phyloP scores from a whole-genome alignment of 2,797 vertebrate species.

The Champsocephalus esox region DNA sequence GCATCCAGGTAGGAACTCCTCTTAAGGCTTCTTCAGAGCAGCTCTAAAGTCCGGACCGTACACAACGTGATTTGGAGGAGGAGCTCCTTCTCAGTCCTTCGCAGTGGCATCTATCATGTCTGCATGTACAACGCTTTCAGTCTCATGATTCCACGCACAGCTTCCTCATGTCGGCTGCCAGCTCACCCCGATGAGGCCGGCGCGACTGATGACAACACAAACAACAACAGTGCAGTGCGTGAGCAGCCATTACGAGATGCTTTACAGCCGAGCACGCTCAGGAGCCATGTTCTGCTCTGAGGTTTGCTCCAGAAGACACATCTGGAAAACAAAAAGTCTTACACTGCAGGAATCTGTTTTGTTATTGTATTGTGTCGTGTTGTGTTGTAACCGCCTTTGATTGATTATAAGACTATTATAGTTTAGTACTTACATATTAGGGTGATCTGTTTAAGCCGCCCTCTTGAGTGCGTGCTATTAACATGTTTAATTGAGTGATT shows the following conservation, averaged over 20 bases:
- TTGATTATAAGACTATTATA: neutral
- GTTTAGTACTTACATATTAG: too few species aligned
- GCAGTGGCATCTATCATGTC: neutral
- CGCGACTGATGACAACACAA: slow-evolving; percentile 1
- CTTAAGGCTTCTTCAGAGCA: neutral
- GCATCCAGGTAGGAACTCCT: slow-evolving; percentile 75
- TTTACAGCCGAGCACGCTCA: neutral
- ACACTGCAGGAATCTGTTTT: neutral
- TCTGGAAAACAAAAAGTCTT: neutral
- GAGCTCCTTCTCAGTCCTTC: neutral
- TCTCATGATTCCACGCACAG: neutral
- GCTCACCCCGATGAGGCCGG: slow-evolving; percentile 5
- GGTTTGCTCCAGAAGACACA: neutral
- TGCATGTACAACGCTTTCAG: slow-evolving; percentile 9
- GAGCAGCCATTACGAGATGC: neutral
- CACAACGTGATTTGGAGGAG: neutral
- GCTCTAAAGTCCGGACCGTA: too few species aligned
- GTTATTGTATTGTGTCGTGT: too few species aligned
- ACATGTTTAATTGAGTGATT: too few species aligned
- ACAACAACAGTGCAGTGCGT: too few species aligned
- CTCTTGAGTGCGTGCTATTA: neutral
- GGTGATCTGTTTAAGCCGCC: neutral
- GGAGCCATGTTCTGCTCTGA: neutral
- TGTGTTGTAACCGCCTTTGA: neutral
- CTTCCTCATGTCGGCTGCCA: neutral